Conservation (phyloP, 1,140 invertebrate genomes). For the Mizuhopecten yessoensis region DNA sequence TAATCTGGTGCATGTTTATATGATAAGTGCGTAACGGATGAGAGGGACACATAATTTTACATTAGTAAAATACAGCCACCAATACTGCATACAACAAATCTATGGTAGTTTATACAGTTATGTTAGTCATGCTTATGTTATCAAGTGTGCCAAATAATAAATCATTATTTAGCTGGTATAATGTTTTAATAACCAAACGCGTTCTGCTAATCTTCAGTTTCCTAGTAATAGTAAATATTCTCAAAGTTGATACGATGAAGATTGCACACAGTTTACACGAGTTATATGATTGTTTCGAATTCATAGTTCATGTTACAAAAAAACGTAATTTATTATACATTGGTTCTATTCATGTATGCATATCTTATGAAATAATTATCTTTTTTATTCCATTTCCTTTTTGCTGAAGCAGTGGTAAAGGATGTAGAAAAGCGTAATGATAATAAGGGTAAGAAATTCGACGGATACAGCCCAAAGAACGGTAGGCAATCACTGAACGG, state of each 20-base stretch:
- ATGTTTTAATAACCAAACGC: background rate
- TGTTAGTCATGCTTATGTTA: too few relatives aligned
- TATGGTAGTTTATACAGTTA: background rate
- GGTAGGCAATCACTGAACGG: background rate
- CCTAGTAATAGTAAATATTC: background rate
- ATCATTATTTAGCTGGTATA: too few relatives aligned
- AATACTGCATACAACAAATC: background rate
- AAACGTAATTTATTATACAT: too few relatives aligned
- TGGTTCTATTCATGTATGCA: background rate
- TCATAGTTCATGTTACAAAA: too few relatives aligned
- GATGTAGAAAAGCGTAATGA: slow-evolving; percentile 16
- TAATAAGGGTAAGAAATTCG: slow-evolving; percentile 6
- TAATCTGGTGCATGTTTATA: too few relatives aligned
- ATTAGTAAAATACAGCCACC: background rate
- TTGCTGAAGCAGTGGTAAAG: slow-evolving; percentile 32
- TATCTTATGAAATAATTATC: background rate
- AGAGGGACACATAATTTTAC: background rate
- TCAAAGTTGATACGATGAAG: too few relatives aligned
- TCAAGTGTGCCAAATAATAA: too few relatives aligned
- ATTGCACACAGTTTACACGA: too few relatives aligned
- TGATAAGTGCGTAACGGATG: background rate
- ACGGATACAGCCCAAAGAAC: background rate
- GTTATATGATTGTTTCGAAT: too few relatives aligned
- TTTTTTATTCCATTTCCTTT: slow-evolving; percentile 1
- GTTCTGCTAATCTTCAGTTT: background rate